These are phyloP conservation scores for Sipha maydis DNA, from an alignment of 2,888 invertebrate species.

Conservation along the genomic window DNA sequence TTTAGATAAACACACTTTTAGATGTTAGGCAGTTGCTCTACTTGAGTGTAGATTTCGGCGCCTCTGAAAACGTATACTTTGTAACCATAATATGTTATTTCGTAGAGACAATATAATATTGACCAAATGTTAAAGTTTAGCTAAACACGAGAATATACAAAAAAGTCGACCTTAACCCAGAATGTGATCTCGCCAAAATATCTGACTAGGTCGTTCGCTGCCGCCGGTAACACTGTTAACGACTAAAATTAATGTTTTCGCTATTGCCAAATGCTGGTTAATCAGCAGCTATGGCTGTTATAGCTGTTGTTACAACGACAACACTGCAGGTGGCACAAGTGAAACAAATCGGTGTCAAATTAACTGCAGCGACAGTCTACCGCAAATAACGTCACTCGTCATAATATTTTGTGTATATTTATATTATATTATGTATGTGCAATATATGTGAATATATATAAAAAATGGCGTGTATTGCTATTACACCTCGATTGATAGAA, in stretches of 20 bases:
- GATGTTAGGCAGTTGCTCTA: too few relatives aligned
- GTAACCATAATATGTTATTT: too few relatives aligned
- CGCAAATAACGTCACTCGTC: not conserved
- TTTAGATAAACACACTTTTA: too few relatives aligned
- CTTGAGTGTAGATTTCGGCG: too few relatives aligned
- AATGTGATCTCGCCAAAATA: constrained; percentile 43
- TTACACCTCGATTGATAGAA: too few relatives aligned
- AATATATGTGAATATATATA: too few relatives aligned
- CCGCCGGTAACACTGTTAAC: not conserved
- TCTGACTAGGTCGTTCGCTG: not conserved
- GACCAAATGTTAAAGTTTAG: not conserved
- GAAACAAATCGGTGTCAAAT: constrained; percentile 36
- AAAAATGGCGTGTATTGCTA: too few relatives aligned
- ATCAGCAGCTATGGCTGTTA: not conserved
- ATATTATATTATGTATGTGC: not conserved
- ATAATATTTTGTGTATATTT: not conserved
- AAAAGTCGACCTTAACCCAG: constrained; percentile 49
- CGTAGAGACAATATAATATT: not conserved
- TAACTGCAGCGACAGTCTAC: not conserved
- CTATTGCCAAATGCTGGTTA: constrained; percentile 41
- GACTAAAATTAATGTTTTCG: constrained; percentile 51
- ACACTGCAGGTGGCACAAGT: not conserved
- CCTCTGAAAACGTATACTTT: not conserved
- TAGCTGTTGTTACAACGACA: not conserved
- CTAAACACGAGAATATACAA: constrained; percentile 13